Evolutionary conservation across 2,797 vertebrate genomes (phyloP), one percentile per base, ranked within the genome.

Genomic region (Pseudochromis fuscus): DNA sequence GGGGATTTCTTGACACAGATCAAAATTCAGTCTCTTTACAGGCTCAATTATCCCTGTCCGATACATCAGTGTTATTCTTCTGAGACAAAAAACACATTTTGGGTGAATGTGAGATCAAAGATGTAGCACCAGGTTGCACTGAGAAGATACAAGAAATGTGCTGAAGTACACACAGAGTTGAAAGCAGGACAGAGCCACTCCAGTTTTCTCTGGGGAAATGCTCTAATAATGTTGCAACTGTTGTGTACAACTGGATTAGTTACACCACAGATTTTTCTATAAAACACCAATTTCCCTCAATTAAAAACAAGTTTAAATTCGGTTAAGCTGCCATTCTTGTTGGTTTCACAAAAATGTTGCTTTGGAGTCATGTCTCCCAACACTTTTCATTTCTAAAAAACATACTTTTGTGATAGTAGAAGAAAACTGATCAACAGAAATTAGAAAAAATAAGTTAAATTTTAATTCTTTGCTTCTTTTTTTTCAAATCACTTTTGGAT

Each of bases 1-100:
- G 4, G 1, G 44, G 27, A 69, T 75, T 24, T 74, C 31, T 60
- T 58, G 21, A 60, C 57, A 62, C 50, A 23, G 27, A 53, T 67
- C 21, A 51, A 67, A 75, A 55, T 72, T 21, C 46, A 64, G 3
- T 72, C 13, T 68, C 33, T 16, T 21, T 52, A 42, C 40, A 24
- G 9, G 27, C 35, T 67, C 21, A 7, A 2, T 48, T 50, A 67
- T 18, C n/a, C 12, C 11, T 18, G 25, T 24, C 24, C 46, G 10
- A 9, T 40, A 24, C 16, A 49, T 27, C 28, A 13, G 21, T 61
- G 64, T 50, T 25, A 62, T 45, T 35, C 3, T 18, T 44, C 24
- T 60, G 46, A 63, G 21, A 46, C 25, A 55, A 42, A 60, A 66
- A 21, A 1, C 18, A 42, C 28, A 45, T 23, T 66, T 57, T 40